These are phyloP conservation scores for Neomonachus schauinslandi DNA, from an alignment of 2,113 vertebrate species.

Conservation along the genomic window DNA sequence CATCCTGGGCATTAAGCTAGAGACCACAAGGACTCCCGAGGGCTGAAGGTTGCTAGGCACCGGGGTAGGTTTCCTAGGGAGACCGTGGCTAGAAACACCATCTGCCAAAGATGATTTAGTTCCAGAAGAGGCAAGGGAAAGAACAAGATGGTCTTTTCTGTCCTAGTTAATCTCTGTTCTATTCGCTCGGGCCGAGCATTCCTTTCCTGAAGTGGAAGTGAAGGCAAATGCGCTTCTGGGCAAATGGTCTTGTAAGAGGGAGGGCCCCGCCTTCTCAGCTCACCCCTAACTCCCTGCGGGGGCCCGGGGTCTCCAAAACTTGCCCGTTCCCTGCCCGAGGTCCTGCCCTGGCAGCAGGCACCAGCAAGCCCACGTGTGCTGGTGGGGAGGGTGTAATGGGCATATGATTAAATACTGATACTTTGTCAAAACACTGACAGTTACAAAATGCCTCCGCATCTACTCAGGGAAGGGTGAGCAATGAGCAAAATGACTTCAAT, in stretches of 20 bases:
- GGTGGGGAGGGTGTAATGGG: background rate
- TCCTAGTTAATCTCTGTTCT: slow-evolving; percentile 53
- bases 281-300: background rate
- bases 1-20: background rate
- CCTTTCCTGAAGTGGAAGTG: background rate
- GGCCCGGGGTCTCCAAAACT: background rate
- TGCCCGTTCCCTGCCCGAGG: background rate
- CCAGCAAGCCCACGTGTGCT: background rate
- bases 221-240: background rate
- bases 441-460: slow-evolving; percentile 58
- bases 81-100: slow-evolving; percentile 73
- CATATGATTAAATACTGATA: slow-evolving; percentile 69
- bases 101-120: slow-evolving; percentile 71
- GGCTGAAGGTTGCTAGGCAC: slow-evolving; percentile 73
- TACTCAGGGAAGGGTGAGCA: slow-evolving; percentile 52
- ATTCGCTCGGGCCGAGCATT: background rate
- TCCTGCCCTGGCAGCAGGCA: background rate
- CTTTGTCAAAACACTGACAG: slow-evolving; percentile 67
- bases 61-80: slow-evolving; percentile 75
- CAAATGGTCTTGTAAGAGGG: background rate
- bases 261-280: background rate
- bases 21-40: background rate
- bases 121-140: slow-evolving; percentile 68
- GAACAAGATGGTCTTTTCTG: slow-evolving; percentile 58
- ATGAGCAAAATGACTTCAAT: slow-evolving; percentile 76